These are phyloP conservation scores for Papilio polyxenes DNA, from an alignment of 1,140 invertebrate species.

Conservation along the genomic window DNA sequence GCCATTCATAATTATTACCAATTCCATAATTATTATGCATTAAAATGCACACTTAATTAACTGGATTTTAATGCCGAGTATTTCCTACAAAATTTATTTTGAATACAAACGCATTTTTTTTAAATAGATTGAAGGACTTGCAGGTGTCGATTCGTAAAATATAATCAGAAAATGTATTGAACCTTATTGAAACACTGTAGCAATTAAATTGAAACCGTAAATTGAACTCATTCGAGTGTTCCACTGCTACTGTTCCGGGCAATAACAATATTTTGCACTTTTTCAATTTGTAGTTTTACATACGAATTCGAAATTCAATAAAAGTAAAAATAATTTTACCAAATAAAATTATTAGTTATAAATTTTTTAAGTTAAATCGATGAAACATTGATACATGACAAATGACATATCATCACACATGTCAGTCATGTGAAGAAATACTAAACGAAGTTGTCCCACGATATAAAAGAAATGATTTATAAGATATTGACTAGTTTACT, in stretches of 20 bases:
- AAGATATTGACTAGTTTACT: too few relatives aligned
- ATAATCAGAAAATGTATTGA: slow-evolving; percentile 24
- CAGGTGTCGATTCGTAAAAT: slow-evolving; percentile 6
- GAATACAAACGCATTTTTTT: not conserved
- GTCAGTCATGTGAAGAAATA: too few relatives aligned
- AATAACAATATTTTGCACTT: slow-evolving; percentile 26
- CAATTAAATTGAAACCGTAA: slow-evolving; percentile 24
- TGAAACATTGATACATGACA: too few relatives aligned
- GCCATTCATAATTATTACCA: too few relatives aligned
- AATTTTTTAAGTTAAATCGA: not conserved
- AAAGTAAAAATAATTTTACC: not conserved
- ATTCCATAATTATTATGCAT: too few relatives aligned
- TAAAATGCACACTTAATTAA: too few relatives aligned
- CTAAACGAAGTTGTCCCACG: too few relatives aligned
- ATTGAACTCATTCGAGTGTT: slow-evolving; percentile 26
- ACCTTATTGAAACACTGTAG: slow-evolving; percentile 27
- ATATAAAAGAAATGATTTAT: too few relatives aligned
- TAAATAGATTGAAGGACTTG: not conserved
- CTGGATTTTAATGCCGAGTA: not conserved
- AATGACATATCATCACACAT: too few relatives aligned
- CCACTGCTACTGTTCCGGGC: slow-evolving; percentile 10
- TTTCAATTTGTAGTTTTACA: slow-evolving; percentile 27
- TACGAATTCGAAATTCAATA: slow-evolving; percentile 2
- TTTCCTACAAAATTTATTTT: not conserved
- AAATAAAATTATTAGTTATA: not conserved